Conservation (phyloP, 2,113 vertebrate species). For the Peromyscus leucopus region DNA sequence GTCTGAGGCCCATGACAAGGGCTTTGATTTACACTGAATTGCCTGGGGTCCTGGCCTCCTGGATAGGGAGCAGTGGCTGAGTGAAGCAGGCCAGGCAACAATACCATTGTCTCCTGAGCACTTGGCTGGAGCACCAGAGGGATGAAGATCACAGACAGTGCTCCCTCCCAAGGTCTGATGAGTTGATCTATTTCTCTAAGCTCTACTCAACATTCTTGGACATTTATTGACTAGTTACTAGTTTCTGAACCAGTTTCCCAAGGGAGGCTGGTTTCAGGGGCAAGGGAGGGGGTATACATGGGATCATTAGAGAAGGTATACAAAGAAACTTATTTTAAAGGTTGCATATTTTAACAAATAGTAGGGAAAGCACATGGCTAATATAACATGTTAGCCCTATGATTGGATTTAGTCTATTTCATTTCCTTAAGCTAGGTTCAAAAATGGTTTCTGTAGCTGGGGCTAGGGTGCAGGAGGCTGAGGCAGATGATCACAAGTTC, state of each 20-base stretch:
- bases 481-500: not conserved
- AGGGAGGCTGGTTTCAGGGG: not conserved
- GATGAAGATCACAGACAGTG: not conserved
- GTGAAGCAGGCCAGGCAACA: not conserved
- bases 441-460: not conserved
- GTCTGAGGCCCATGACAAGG: not conserved
- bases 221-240: not conserved
- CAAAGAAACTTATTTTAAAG: conserved; percentile 12
- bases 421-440: not conserved
- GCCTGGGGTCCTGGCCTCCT: not conserved
- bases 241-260: not conserved
- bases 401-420: not conserved
- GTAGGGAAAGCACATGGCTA: not conserved
- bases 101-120: not conserved
- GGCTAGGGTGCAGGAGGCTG: not conserved
- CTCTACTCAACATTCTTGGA: not conserved
- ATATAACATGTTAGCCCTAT: not conserved
- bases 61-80: not conserved
- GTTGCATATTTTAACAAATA: not conserved
- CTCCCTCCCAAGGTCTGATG: not conserved
- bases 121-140: not conserved
- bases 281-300: no score
- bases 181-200: not conserved
- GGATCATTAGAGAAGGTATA: not conserved
- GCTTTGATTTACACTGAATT: not conserved